These are phyloP conservation scores for Halcyon leucocephala DNA, from an alignment of 2,797 vertebrate genomes.

Conservation along the genomic window DNA sequence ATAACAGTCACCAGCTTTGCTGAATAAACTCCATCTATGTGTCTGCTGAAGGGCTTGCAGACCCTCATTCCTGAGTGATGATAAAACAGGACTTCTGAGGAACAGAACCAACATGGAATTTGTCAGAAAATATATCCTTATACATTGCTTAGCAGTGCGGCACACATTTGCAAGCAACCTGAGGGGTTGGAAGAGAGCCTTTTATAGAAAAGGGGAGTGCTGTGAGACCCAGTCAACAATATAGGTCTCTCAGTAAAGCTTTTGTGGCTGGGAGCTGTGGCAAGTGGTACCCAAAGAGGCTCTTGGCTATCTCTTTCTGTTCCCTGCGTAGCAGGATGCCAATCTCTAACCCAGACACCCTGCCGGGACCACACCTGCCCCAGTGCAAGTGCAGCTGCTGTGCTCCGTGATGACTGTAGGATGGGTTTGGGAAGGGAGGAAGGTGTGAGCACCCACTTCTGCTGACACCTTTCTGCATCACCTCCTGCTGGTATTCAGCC, in stretches of 20 bases:
- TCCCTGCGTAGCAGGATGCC: not conserved
- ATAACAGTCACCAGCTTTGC: not conserved
- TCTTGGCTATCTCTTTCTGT: not conserved
- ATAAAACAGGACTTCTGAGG: not conserved
- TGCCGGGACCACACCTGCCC: fast-evolving
- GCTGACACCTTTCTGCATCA: not conserved
- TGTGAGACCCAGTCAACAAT: not conserved
- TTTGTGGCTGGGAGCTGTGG: not conserved
- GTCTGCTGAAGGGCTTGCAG: not conserved
- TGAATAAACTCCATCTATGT: not conserved
- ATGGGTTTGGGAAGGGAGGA: not conserved
- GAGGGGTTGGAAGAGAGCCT: not conserved
- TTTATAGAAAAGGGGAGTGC: not conserved
- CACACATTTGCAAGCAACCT: not conserved
- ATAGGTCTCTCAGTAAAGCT: not conserved
- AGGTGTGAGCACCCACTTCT: not conserved
- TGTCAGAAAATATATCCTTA: not conserved
- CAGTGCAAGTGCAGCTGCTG: fast-evolving
- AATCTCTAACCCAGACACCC: not conserved
- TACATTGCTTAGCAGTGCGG: not conserved
- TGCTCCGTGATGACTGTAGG: fast-evolving
- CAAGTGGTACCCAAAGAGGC: not conserved
- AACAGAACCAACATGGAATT: not conserved
- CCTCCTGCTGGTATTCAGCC: fast-evolving
- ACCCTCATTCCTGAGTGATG: not conserved